Base-by-base conservation (phyloP, 2,888 invertebrate genomes). In the Erebia epiphron region DNA sequence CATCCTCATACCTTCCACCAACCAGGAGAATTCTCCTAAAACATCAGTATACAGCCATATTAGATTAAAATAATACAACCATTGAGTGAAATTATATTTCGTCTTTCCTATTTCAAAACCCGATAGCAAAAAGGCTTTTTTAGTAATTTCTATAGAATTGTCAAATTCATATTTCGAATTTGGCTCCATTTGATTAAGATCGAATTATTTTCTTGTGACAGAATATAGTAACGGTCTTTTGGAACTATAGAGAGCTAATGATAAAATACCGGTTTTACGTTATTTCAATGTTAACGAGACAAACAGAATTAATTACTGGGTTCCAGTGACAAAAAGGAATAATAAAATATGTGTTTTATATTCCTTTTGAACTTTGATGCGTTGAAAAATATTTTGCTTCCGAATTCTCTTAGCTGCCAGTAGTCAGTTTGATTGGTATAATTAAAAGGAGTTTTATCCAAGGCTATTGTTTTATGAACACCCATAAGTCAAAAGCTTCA, bases 21-120 rank as follows among this genome's bases (percentile, higher is more conserved):
- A 35, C 85, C 85, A 86, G 5, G 76, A 78, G 0, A 85, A 76
- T 79, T 90, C 90, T 0, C 82, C 87, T 9, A 84, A 68, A 5
- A 86, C 78, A 65, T 86, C 87, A 0, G 79, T 75, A 54, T 87
- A 81, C 0, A 90, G 49, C 75, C 83, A 82, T 3, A 83, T 8
- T 0, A 84, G 54, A 69, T 89, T 86, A 7, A 81, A 81, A 72
- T 82, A 82, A 75, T 79, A 87, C 0, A 85, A 49, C 11, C 43
- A 69, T 16, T 69, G 50, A 2, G 62, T 64, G 18, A 67, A 54
- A 26, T 14, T 26, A 73, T 46, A 73, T 26, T 79, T 72, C 1
- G 56, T 49, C 0, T 75, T 43, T 0, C 72, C 72, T 0, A 83
- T 74, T 70, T 82, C 81, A 49, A 90, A 82, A 0, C 90, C 90